A percentile compares a stretch with the other conserved stretches of the same genome.
These are phyloP conservation scores for Schizotus pectinicornis DNA, from an alignment of 2,888 invertebrate genomes.

Conservation along the genomic window DNA sequence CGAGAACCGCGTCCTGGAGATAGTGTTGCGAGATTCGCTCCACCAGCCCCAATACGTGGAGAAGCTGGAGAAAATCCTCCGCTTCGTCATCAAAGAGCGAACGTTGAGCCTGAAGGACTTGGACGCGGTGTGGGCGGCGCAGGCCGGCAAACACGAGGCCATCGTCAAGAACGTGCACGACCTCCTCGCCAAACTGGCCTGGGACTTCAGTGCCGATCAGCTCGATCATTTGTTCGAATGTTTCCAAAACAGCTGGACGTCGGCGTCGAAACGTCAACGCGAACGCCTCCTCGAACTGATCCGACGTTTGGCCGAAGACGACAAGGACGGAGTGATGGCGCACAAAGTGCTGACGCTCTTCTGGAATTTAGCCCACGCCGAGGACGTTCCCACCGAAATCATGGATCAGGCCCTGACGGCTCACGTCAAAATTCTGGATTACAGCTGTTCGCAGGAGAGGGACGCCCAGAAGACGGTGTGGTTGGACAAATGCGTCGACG, in stretches of 20 bases:
- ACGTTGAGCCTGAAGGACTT: conserved; percentile 88
- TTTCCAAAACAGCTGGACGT: conserved; percentile 93
- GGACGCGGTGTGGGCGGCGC: conserved; percentile 96
- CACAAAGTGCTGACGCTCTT: conserved; percentile 94
- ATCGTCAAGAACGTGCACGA: conserved; percentile 98
- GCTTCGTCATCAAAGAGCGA: conserved; percentile 95
- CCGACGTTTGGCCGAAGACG: conserved; percentile 93
- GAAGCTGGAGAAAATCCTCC: conserved; percentile 94
- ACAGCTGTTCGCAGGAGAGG: conserved; percentile 93
- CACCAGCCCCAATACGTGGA: conserved; percentile 99
- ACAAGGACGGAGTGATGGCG: conserved; percentile 98
- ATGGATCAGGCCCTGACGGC: conserved; percentile 96
- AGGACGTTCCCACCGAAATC: conserved; percentile 95
- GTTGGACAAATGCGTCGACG: conserved; percentile 95
- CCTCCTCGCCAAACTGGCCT: conserved; percentile 92
- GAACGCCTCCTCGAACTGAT: conserved; percentile 95
- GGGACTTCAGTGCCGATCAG: conserved; percentile 98
- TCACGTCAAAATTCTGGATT: conserved; percentile 96
- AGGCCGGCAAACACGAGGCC: conserved; percentile 96
- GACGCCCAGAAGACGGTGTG: conserved; percentile 95
- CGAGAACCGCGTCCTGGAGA: conserved; percentile 93
- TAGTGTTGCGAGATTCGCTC: conserved; percentile 91
- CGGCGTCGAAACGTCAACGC: conserved; percentile 93
- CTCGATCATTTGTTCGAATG: conserved; percentile 96
- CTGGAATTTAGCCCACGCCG: conserved; percentile 96